These are phyloP conservation scores for Smutsia gigantea DNA, from an alignment of 2,797 vertebrate genomes.

Conservation along the genomic window DNA sequence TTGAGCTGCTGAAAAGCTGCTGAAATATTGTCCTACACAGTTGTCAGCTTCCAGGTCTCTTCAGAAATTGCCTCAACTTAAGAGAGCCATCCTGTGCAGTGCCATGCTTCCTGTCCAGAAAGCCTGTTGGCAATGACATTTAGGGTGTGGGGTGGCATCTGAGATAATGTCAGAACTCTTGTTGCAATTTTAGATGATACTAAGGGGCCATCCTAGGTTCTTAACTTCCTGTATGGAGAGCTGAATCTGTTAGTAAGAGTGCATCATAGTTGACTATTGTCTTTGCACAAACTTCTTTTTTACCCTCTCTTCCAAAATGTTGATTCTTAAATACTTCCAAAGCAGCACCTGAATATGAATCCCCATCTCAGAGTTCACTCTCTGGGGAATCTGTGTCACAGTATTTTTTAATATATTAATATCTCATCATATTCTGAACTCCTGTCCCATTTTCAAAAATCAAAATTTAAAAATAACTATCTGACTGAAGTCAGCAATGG, in stretches of 20 bases:
- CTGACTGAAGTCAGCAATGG: neutral
- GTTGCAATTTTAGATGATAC: neutral
- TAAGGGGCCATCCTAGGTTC: neutral
- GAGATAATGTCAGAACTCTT: neutral
- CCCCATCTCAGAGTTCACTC: neutral
- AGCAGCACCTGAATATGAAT: neutral
- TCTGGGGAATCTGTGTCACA: neutral
- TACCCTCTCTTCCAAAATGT: neutral
- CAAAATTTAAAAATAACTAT: neutral
- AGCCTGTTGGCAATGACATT: neutral
- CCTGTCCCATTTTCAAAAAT: neutral
- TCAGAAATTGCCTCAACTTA: neutral
- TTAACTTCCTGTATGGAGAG: neutral
- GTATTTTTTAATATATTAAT: neutral
- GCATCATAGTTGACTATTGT: neutral
- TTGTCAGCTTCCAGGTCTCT: neutral
- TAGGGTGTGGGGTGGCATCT: neutral
- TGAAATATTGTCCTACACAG: neutral
- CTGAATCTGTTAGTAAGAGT: neutral
- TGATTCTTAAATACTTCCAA: neutral
- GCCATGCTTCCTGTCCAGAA: neutral
- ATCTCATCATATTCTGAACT: neutral
- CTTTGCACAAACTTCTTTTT: neutral
- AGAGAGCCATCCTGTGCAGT: neutral
- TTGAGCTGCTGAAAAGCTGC: neutral